Base-by-base conservation (phyloP, 1,140 invertebrate genomes). In the Pararge aegeria region DNA sequence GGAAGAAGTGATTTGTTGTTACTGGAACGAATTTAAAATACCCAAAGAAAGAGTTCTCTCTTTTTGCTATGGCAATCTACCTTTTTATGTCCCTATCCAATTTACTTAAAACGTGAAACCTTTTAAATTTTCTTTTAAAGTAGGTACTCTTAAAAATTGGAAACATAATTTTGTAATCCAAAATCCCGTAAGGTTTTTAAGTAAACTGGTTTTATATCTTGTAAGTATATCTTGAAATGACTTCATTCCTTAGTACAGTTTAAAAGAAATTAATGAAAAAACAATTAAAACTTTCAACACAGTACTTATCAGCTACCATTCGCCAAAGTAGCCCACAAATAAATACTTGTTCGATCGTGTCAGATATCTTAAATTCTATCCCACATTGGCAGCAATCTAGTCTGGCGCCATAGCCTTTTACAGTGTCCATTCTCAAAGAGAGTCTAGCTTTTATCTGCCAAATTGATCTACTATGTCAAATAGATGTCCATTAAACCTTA, bases 1-100 rank as follows among this genome's bases (percentile, higher is more conserved):
- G 1, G 24, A 12, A n/a, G 3, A 7, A 56, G 44, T 34, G 54
- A 55, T 55, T 46, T 55, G 16, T 46, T 46, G 24, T 19, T 24
- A 15, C 38, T 15, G 0, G 38, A 18, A 40, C 37, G n/a, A 18
- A 40, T 16, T 40, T 16, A 40, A 42, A 42, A 42, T 42, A 18
- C 6, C 4, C 5, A 18, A 42, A 18, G 38, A 10, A 10, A 12
- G 4, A 10, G 4, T 38, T n/a, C 27, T 27, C 10, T 27, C 10
- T 7, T 7, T 27, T 7, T 27, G 5, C 2, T 10, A 10, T 34
- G 1, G 7, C 30, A 10, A 34, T 2, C 3, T 30, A 12, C 7
- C 12, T 34, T 34, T 34, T 34, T 34, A 1, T 12, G 10, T 10
- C 27, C 5, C 27, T 9, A 1, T 9, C 0, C 27, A 27, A 27